These are phyloP conservation scores for Drosophila hydei DNA, from an alignment of 1,140 invertebrate genomes.

Conservation along the genomic window DNA sequence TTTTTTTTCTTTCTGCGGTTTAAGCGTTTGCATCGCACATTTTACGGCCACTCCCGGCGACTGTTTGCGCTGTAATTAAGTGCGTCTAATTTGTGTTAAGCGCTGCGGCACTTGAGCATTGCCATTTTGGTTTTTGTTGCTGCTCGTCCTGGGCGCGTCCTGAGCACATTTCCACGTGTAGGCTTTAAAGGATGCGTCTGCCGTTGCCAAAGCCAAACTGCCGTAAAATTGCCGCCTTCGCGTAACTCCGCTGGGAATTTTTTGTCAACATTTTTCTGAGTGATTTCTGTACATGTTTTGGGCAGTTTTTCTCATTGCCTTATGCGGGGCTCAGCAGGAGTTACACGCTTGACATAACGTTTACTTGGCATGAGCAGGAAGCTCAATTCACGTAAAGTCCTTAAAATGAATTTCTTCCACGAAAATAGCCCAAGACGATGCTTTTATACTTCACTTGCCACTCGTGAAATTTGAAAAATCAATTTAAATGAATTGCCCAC, in stretches of 20 bases:
- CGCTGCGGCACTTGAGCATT: conserved; percentile 71
- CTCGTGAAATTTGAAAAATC: background rate
- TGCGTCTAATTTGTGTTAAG: conserved; percentile 82
- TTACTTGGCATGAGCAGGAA: conserved; percentile 10
- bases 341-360: conserved; percentile 16
- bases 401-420: background rate
- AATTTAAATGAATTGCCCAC: conserved; percentile 1
- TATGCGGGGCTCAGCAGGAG: conserved; percentile 1
- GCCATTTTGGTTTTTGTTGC: conserved; percentile 35
- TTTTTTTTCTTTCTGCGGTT: conserved; percentile 41
- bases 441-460: background rate
- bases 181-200: conserved; percentile 67
- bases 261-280: conserved; percentile 56
- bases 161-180: conserved; percentile 33
- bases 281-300: conserved; percentile 57
- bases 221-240: conserved; percentile 63
- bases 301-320: conserved; percentile 15
- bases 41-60: conserved; percentile 56
- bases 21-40: conserved; percentile 50
- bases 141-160: background rate
- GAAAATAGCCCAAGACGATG: background rate
- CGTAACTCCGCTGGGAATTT: conserved; percentile 42
- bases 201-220: conserved; percentile 54
- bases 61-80: conserved; percentile 80
- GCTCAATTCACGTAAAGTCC: conserved; percentile 6